Evolutionary conservation across 2,113 vertebrate species (phyloP), one percentile per base, ranked within the genome.

Genomic region (Dasyornis broadbenti): DNA sequence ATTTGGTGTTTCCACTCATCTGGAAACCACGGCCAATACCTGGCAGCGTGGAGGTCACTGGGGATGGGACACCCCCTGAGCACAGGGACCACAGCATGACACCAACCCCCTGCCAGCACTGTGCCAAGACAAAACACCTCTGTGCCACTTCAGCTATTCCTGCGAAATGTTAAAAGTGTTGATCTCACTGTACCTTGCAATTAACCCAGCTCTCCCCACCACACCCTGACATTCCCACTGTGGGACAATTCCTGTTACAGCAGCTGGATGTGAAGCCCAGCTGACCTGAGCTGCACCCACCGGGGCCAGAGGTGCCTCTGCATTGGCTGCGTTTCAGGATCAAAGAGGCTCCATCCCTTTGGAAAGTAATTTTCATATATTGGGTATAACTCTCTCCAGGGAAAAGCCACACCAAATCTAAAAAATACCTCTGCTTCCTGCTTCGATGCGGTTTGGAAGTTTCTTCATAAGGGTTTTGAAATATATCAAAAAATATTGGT

Each of bases 401-500:
- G 22, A 63, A 91, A 86, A 37, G 28, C n/a, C 47, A 66, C 13
- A 33, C 5, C 28, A 59, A 54, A 39, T 13, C 68, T 40, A 84
- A 49, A 19, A 68, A 40, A 53, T 65, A 98, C 99, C 99, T 98
- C 89, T 99, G 99, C 22, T 99, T 99, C 84, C 99, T 98, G 98
- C 99, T 99, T 91, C 99, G 98, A 26, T 99, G 98, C 1, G 97
- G 98, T 37, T 98, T 98, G 22, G 98, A 98, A 31, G 96, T 97
- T 72, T 99, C 99, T 71, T 99, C 98, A 30, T 98, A 98, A 12
- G 98, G 98, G 92, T 99, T 98, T 97, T 98, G 99, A 97, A 99
- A 99, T 96, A 99, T 95, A 97, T 99, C 98, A 98, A 98, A 98
- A 98, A 99, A 99, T 86, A 99, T 99, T n/a, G 99, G 99, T 86